These are phyloP conservation scores for Palaemon carinicauda DNA, from an alignment of 1,140 invertebrate species.

Conservation along the genomic window DNA sequence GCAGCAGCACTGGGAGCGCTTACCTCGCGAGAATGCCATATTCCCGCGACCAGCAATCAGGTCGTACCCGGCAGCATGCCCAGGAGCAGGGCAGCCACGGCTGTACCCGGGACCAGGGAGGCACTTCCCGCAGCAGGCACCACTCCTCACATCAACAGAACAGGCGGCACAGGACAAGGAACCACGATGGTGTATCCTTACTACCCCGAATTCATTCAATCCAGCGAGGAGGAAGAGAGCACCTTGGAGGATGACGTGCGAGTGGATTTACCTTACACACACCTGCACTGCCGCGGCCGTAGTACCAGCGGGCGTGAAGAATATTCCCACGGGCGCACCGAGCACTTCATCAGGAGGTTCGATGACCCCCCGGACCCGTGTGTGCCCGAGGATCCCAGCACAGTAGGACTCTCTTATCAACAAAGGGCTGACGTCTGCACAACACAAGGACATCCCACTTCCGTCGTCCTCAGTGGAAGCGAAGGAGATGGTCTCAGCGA, in stretches of 20 bases:
- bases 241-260: conserved; percentile 19
- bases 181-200: background rate
- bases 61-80: background rate
- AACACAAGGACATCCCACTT: conserved; percentile 12
- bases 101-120: background rate
- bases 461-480: background rate
- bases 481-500: background rate
- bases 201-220: conserved; percentile 29
- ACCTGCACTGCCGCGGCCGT: conserved; percentile 43
- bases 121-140: background rate
- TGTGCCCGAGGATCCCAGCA: conserved; percentile 20
- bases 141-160: background rate
- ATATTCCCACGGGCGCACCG: background rate
- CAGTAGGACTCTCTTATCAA: conserved; percentile 41
- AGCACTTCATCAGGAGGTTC: conserved; percentile 42
- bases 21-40: background rate
- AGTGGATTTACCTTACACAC: conserved; percentile 44
- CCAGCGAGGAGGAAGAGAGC: conserved; percentile 31
- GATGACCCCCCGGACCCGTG: conserved; percentile 17
- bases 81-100: background rate
- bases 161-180: background rate
- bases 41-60: background rate
- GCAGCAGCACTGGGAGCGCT: background rate
- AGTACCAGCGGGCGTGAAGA: conserved; percentile 20
- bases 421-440: conserved; percentile 39